Percentiles rank a stretch among this genome's conserved stretches.
Conservation (phyloP, 1,140 invertebrate species). For the Caenorhabditis latens region DNA sequence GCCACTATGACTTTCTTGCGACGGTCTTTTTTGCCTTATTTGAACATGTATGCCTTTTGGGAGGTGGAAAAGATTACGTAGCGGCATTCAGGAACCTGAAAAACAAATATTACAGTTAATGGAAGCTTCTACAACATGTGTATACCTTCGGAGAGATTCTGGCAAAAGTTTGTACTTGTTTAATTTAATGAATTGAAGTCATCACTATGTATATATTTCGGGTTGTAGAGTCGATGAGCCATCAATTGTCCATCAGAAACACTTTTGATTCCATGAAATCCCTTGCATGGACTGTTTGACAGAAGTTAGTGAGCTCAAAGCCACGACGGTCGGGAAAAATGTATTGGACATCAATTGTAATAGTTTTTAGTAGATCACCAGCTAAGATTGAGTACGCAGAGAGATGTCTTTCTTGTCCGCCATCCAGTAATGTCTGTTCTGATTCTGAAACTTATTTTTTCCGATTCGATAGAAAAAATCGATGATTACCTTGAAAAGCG, state of each 20-base stretch:
- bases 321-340: slow-evolving; percentile 34
- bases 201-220: slow-evolving; percentile 33
- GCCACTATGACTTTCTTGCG: slow-evolving; percentile 52
- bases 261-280: slow-evolving; percentile 22
- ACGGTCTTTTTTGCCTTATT: slow-evolving; percentile 36
- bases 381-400: slow-evolving; percentile 22
- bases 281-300: slow-evolving; percentile 12
- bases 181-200: slow-evolving; percentile 39
- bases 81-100: slow-evolving; percentile 24
- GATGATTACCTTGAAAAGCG: slow-evolving; percentile 30
- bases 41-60: slow-evolving; percentile 44
- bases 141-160: slow-evolving; percentile 11
- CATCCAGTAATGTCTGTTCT: slow-evolving; percentile 42
- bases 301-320: background rate
- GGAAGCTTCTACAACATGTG: background rate
- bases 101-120: background rate
- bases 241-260: slow-evolving; percentile 57
- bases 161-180: slow-evolving; percentile 26
- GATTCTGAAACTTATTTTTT: slow-evolving; percentile 44
- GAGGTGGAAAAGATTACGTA: slow-evolving; percentile 45
- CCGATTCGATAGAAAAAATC: background rate
- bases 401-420: slow-evolving; percentile 46
- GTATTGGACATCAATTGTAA: background rate
- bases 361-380: background rate
- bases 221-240: slow-evolving; percentile 47